Conservation (phyloP, 2,113 vertebrate species). For the Dissostichus mawsoni region DNA sequence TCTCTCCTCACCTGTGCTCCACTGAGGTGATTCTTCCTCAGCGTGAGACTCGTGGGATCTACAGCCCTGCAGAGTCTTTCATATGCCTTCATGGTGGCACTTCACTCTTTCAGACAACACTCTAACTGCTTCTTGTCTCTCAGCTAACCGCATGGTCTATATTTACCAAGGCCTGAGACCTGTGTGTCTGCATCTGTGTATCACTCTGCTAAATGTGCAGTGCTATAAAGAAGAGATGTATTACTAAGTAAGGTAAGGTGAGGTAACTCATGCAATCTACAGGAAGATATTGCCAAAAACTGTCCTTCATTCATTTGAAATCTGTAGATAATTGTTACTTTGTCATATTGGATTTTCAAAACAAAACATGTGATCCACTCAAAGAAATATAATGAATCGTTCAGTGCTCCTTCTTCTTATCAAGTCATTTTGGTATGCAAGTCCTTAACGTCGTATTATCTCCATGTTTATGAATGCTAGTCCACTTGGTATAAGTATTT, state of each 20-base stretch:
- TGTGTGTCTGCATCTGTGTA: constrained; percentile 16
- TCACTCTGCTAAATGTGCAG: constrained; percentile 20
- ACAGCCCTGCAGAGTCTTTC: background rate
- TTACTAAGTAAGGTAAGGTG: background rate
- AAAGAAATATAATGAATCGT: background rate
- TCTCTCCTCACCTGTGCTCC: constrained; percentile 39
- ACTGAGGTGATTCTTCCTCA: background rate
- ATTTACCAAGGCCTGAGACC: constrained; percentile 41
- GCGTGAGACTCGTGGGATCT: background rate
- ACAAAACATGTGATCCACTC: background rate
- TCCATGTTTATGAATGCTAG: too few species aligned
- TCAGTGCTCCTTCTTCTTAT: background rate
- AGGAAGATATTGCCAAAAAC: background rate
- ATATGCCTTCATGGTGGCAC: constrained; percentile 3
- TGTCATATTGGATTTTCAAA: background rate
- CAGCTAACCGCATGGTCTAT: constrained; percentile 30
- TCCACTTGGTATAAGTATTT: too few species aligned
- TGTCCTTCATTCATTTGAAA: background rate
- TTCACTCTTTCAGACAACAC: background rate
- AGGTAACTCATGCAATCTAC: background rate
- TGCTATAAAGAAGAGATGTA: background rate
- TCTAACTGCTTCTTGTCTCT: constrained; percentile 29
- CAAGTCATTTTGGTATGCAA: background rate
- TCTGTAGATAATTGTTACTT: background rate
- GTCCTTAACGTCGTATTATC: background rate